These are phyloP conservation scores for Cossypha caffra DNA, from an alignment of 2,797 vertebrate species.

Conservation along the genomic window DNA sequence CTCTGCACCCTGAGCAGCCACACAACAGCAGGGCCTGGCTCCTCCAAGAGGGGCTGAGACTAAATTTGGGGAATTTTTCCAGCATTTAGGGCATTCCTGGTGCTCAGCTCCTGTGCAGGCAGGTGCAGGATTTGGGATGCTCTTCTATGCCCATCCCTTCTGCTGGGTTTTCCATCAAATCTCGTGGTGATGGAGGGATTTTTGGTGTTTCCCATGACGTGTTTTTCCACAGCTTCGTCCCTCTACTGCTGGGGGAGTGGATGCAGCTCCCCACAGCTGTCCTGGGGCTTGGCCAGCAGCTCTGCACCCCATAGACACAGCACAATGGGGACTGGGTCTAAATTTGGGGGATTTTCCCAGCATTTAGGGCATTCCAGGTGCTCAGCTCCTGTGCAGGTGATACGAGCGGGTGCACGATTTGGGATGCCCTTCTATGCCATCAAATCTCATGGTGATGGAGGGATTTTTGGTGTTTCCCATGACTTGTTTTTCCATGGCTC, in stretches of 20 bases:
- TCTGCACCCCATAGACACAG: too few relatives aligned
- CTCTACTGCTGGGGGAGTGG: too few relatives aligned
- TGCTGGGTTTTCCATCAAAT: fast-evolving
- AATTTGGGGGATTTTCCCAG: neutral
- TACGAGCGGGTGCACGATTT: fast-evolving
- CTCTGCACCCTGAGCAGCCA: fast-evolving
- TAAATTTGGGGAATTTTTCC: neutral
- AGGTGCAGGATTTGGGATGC: neutral
- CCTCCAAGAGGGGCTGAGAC: neutral
- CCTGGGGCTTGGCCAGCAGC: neutral
- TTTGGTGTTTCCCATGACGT: neutral
- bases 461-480: neutral
- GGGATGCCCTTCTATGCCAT: neutral
- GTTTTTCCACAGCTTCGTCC: fast-evolving
- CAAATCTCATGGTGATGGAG: fast-evolving
- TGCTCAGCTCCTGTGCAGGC: neutral
- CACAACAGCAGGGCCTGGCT: fast-evolving
- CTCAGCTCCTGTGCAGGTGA: neutral
- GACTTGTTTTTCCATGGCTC: fast-evolving
- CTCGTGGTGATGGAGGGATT: fast-evolving
- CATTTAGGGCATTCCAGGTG: fast-evolving
- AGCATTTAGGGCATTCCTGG: fast-evolving
- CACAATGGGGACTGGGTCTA: fast-evolving
- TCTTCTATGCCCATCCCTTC: neutral
- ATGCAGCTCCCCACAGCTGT: too few relatives aligned